These are phyloP conservation scores for Chromobotia macracanthus DNA, from an alignment of 2,797 vertebrate genomes.

Conservation along the genomic window DNA sequence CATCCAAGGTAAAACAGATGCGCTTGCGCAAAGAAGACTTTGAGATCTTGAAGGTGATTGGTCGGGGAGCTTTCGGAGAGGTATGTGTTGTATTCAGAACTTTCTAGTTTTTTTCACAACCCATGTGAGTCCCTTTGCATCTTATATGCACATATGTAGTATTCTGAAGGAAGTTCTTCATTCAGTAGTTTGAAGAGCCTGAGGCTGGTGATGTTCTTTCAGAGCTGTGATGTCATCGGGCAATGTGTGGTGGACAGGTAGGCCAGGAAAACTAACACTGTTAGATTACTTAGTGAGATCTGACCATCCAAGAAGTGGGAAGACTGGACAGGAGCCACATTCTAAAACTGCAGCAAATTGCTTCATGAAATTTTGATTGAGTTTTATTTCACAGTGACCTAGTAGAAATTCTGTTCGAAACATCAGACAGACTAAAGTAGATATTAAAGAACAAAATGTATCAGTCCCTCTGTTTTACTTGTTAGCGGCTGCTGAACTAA, in stretches of 20 bases:
- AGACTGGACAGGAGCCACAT: conserved; percentile 38
- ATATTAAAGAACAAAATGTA: conserved; percentile 12
- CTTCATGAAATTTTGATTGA: conserved; percentile 42
- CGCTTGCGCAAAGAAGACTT: conserved; percentile 97
- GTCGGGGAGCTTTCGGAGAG: conserved; percentile 97
- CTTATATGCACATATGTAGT: neutral
- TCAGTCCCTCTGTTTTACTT: conserved; percentile 22
- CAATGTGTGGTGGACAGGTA: conserved; percentile 50
- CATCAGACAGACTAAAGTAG: conserved; percentile 10
- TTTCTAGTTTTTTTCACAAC: neutral
- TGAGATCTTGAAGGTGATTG: conserved; percentile 98
- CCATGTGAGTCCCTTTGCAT: neutral
- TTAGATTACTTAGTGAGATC: conserved; percentile 38
- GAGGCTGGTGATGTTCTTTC: conserved; percentile 34
- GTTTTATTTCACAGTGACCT: conserved; percentile 38
- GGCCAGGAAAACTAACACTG: conserved; percentile 38
- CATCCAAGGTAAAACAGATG: conserved; percentile 96
- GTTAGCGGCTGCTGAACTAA: conserved; percentile 8
- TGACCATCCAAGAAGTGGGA: conserved; percentile 22
- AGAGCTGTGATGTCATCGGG: conserved; percentile 47
- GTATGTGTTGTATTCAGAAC: conserved; percentile 71
- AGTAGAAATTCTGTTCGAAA: neutral
- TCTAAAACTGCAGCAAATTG: conserved; percentile 25
- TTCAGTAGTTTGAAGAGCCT: conserved; percentile 19
- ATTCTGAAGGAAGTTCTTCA: neutral